phyloP scores from a whole-genome alignment of 2,113 vertebrate species.

The Paratilapia polleni region DNA sequence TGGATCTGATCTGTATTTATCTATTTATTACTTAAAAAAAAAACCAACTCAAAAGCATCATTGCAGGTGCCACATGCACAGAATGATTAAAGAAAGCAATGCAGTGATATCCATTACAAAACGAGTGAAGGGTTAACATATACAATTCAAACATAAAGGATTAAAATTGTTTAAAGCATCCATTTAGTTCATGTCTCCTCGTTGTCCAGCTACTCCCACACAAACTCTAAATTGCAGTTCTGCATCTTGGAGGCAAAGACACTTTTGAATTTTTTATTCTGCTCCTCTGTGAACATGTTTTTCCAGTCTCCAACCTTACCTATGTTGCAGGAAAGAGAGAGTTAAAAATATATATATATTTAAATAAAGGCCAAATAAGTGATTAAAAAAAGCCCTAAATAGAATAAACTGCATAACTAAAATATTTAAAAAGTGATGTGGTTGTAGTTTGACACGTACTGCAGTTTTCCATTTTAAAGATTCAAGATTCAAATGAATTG shows the following conservation, averaged over 20 bases:
- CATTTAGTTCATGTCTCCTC: neutral
- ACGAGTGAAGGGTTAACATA: neutral
- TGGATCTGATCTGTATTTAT: neutral
- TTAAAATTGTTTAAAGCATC: neutral
- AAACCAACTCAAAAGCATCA: neutral
- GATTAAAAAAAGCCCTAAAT: too few species aligned
- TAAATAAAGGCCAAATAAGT: neutral
- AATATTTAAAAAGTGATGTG: neutral
- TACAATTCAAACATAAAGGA: neutral
- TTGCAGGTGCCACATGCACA: neutral
- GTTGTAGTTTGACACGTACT: neutral
- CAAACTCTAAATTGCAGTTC: slow-evolving; percentile 47
- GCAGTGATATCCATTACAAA: neutral
- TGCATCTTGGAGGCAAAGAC: slow-evolving; percentile 80
- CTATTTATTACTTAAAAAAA: neutral
- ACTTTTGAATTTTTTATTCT: slow-evolving; percentile 76
- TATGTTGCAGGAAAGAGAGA: slow-evolving; percentile 22
- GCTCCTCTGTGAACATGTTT: slow-evolving; percentile 80
- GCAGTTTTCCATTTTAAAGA: neutral
- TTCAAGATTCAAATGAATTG: neutral
- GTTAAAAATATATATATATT: neutral
- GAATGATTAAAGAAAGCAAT: neutral
- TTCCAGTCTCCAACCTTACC: slow-evolving; percentile 87
- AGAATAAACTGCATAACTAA: too few species aligned
- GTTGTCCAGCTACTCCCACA: slow-evolving; percentile 61